Evolutionary conservation across 2,888 invertebrate genomes (phyloP).

Genomic region (Stenchaetothrips biformis): DNA sequence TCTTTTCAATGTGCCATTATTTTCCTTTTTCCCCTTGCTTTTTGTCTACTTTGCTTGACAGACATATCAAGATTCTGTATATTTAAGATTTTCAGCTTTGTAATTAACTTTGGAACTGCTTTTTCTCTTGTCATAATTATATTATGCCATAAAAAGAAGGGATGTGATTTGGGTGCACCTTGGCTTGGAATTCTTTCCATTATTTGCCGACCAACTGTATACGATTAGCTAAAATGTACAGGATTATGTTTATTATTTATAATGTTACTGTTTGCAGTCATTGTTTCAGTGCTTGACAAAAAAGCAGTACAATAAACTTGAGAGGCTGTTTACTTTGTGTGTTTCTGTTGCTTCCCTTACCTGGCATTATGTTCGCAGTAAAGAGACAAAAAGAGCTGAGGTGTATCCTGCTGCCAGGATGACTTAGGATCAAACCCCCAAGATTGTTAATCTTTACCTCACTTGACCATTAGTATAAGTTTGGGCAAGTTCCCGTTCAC

Average conservation of each 20-base stretch:
- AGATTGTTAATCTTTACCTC: no score
- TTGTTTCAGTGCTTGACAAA: no score
- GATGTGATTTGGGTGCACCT: background rate
- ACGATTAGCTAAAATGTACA: constrained; percentile 32
- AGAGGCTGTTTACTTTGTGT: no score
- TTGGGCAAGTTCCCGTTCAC: no score
- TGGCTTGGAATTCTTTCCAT: background rate
- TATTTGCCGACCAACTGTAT: constrained; percentile 17
- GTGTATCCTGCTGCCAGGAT: no score
- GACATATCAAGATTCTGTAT: constrained; percentile 15
- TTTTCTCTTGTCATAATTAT: background rate
- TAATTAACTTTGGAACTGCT: constrained; percentile 1
- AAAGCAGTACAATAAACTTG: no score
- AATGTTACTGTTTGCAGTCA: background rate
- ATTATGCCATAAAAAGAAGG: no score
- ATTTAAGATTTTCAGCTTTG: constrained; percentile 7
- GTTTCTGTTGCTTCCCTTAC: no score
- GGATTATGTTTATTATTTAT: constrained; percentile 27
- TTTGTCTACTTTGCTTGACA: constrained; percentile 13
- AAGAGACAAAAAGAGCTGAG: no score
- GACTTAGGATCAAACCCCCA: no score
- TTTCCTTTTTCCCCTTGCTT: background rate
- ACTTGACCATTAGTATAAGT: no score
- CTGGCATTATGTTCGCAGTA: no score
- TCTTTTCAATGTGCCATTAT: background rate